Evolutionary conservation across 37 sponge, comb jelly and placozoan species (phyloP), one percentile per base, ranked within the genome.

Genomic region (Haliclona indistincta): DNA sequence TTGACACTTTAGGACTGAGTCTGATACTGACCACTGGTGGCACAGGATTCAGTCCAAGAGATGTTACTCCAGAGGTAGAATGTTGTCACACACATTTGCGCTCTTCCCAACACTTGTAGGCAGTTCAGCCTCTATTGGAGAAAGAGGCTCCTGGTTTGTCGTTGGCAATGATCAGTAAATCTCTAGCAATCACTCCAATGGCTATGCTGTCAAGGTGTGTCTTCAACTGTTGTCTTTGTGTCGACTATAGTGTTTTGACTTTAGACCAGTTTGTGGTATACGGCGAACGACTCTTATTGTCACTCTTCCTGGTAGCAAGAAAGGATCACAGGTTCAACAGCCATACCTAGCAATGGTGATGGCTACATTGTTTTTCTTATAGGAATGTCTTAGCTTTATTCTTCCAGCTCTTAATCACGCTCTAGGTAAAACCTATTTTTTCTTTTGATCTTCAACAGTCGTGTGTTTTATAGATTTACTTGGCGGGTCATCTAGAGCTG

Each of bases 1-100:
- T 73, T 60, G 97, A 96, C 43, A 53, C 51, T 22, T 64, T 76
- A 40, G 49, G 58, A 55, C 40, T 96, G 38, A n/a, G 54, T 3
- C 80, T 96, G 13, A 63, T 99, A 29, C 79, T 99, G 7, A 95
- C 96, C 15, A 93, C 94, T 0, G 99, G 99, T 10, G 99, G 99
- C 19, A 99, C 99, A n/a, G 99, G 99, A 0, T 87, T 99, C 38
- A 67, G 96, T 42, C 74, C 92, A 4, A 74, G 94, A 37, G 99
- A 99, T 78, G 94, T 99, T 44, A 99, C 99, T 3, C 97, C 97
- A 54, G 97, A 96, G 73, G 87, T 47, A 47, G 10, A 47, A 47
- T 47, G 10, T 17, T 47, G 15, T 15, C 51, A 47, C 15, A 47
- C 51, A 47, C 51, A 10, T 17, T 47, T 47, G 51, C 15, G 15